Evolutionary conservation across 2,797 vertebrate genomes (phyloP).

Genomic region (Emys orbicularis): DNA sequence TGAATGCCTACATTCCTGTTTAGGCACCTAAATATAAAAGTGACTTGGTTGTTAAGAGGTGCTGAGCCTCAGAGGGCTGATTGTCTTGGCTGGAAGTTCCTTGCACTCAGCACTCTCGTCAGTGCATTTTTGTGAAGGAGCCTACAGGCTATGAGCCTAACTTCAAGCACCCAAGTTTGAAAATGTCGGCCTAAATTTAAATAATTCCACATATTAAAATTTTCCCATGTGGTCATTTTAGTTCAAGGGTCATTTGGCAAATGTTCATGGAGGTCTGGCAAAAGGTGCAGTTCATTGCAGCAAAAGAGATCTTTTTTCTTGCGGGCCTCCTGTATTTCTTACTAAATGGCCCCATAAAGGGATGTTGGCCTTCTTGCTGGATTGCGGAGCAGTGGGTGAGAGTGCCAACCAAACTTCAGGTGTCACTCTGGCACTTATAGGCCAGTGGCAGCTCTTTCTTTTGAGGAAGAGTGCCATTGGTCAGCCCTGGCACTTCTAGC

Average conservation of each 20-base stretch:
- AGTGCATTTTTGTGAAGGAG: neutral
- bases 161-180: fast-evolving
- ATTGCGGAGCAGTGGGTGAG: neutral
- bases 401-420: neutral
- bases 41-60: neutral
- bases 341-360: neutral
- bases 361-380: no score
- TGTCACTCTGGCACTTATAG: fast-evolving
- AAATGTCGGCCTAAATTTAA: neutral
- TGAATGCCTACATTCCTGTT: neutral
- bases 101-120: neutral
- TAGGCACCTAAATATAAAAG: neutral
- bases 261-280: neutral
- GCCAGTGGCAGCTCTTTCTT: neutral
- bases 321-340: no score
- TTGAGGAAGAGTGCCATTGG: neutral
- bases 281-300: neutral
- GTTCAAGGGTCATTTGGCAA: neutral
- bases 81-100: neutral
- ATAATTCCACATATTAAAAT: neutral
- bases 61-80: neutral
- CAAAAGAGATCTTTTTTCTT: neutral
- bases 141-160: neutral
- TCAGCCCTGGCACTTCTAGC: neutral
- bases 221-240: neutral